Percentiles rank a stretch among this genome's conserved stretches.
phyloP scores from a whole-genome alignment of 2,113 vertebrate species.

The Cacatua alba region DNA sequence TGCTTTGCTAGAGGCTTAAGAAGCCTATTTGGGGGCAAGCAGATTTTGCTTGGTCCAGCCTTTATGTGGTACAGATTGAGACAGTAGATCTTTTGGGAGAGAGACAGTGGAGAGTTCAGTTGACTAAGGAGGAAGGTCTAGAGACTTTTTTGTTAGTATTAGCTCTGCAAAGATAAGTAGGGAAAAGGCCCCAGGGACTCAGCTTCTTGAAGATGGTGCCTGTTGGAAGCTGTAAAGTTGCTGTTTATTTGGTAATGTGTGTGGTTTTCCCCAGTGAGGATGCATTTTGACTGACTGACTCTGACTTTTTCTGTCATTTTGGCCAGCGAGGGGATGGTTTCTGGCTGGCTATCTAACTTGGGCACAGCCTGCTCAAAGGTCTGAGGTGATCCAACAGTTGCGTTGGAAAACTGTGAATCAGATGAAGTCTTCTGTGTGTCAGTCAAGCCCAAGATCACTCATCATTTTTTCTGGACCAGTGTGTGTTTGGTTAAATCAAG shows the following conservation, averaged over 20 bases:
- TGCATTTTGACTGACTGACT: background rate
- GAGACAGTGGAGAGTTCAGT: background rate
- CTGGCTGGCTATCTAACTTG: background rate
- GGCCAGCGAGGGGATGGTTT: background rate
- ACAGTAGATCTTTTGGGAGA: background rate
- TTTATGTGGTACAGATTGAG: background rate
- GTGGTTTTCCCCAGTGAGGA: background rate
- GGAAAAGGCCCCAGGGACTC: background rate
- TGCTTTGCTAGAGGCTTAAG: background rate
- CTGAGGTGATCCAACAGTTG: background rate
- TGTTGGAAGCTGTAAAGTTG: background rate
- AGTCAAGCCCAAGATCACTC: background rate
- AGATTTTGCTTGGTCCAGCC: background rate
- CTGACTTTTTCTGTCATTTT: background rate
- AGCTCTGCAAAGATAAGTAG: background rate
- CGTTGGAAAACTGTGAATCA: background rate
- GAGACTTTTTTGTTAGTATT: background rate
- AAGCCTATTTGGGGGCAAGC: background rate
- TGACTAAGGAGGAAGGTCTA: background rate
- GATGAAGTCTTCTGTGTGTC: background rate
- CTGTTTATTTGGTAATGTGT: background rate
- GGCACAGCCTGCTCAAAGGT: background rate
- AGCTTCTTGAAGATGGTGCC: background rate
- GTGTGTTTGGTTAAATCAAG: constrained; percentile 39
- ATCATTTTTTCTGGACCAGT: constrained; percentile 18